Conservation (phyloP, 2,797 vertebrate species). For the Leptodactylus fallax region DNA sequence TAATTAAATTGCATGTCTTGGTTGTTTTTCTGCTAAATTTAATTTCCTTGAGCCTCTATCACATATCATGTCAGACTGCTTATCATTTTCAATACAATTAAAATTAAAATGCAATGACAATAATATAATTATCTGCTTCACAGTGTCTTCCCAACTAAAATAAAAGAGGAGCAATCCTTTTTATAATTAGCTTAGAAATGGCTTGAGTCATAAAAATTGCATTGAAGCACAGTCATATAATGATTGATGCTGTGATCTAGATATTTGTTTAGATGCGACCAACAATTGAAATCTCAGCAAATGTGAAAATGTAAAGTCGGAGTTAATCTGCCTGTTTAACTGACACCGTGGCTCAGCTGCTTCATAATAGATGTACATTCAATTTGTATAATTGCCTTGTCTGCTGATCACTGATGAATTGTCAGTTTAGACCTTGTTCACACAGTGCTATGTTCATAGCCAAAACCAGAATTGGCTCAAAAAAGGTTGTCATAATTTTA, state of each 20-base stretch:
- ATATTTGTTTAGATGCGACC: conserved; percentile 20
- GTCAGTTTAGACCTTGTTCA: not conserved
- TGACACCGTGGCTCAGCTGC: not conserved
- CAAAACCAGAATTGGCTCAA: not conserved
- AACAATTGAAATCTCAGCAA: not conserved
- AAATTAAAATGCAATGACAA: conserved; percentile 52
- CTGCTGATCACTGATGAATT: conserved; percentile 6
- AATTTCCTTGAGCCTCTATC: conserved; percentile 17
- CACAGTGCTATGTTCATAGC: not conserved
- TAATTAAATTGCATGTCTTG: conserved; percentile 4
- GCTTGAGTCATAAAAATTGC: conserved; percentile 47
- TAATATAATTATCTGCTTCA: conserved; percentile 64
- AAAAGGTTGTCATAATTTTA: not conserved
- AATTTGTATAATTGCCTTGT: conserved; percentile 39
- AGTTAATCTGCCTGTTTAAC: conserved; percentile 22
- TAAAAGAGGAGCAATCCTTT: conserved; percentile 31
- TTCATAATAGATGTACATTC: conserved; percentile 23
- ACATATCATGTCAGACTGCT: conserved; percentile 1
- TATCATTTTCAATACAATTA: conserved; percentile 54
- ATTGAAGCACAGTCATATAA: conserved; percentile 10
- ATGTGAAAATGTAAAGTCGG: not conserved
- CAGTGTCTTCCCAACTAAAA: conserved; percentile 59
- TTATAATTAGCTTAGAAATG: conserved; percentile 58
- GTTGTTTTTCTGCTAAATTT: conserved; percentile 23
- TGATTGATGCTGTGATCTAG: conserved; percentile 31